Conservation (phyloP, 2,888 invertebrate species). For the Mythimna impura region DNA sequence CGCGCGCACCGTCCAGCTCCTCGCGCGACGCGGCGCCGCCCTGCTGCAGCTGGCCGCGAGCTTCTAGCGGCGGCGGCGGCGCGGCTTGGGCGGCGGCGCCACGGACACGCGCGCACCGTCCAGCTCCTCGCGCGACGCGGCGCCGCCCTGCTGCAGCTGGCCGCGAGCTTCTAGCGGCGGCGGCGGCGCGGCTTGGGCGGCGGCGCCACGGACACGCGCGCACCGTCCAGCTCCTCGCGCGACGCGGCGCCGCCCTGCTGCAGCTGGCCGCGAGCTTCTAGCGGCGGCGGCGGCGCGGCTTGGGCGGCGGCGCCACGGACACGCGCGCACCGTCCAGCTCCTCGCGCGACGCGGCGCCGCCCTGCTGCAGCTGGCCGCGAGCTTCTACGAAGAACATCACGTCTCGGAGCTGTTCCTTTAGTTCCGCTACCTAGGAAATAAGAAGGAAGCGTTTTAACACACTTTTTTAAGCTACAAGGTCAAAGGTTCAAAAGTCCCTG, state of each 20-base stretch:
- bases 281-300: not conserved
- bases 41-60: slow-evolving; percentile 87
- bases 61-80: slow-evolving; percentile 93
- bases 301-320: slow-evolving; percentile 72
- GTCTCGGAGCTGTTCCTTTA: slow-evolving; percentile 98
- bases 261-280: slow-evolving; percentile 93
- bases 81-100: slow-evolving; percentile 65
- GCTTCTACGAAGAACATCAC: slow-evolving; percentile 99
- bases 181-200: slow-evolving; percentile 51
- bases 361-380: slow-evolving; percentile 81
- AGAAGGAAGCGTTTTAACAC: too few species aligned
- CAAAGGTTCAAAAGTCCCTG: too few species aligned
- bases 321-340: slow-evolving; percentile 78
- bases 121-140: slow-evolving; percentile 73
- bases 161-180: slow-evolving; percentile 96
- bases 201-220: slow-evolving; percentile 76
- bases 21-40: slow-evolving; percentile 68
- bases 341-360: slow-evolving; percentile 68
- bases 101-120: slow-evolving; percentile 76
- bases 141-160: slow-evolving; percentile 71
- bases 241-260: slow-evolving; percentile 68
- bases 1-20: slow-evolving; percentile 76
- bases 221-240: slow-evolving; percentile 74
- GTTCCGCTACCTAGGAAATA: slow-evolving; percentile 93
- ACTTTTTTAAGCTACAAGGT: too few species aligned